Conservation (phyloP, 2,113 vertebrate species). For the Nothobranchius kuhntae region DNA sequence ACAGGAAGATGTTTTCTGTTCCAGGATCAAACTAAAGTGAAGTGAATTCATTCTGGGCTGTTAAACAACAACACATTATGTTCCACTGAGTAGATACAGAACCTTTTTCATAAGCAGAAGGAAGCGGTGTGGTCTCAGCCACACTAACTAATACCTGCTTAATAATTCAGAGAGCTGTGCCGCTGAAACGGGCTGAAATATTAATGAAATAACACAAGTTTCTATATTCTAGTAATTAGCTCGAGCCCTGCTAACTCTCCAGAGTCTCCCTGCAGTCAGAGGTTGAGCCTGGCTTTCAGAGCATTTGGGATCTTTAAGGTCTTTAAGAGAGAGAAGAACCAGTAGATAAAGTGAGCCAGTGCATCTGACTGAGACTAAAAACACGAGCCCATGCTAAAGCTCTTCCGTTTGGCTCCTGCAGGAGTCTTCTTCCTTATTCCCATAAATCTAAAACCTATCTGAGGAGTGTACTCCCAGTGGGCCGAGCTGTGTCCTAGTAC, state of each 20-base stretch:
- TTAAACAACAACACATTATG: too few relatives aligned
- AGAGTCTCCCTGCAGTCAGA: slow-evolving; percentile 13
- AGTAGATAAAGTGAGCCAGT: background rate
- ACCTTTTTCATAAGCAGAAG: too few relatives aligned
- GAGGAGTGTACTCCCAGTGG: too few relatives aligned
- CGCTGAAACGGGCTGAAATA: slow-evolving; percentile 64
- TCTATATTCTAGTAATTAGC: slow-evolving; percentile 63
- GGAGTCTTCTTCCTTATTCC: too few relatives aligned
- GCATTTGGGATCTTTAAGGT: slow-evolving; percentile 16
- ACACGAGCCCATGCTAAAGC: too few relatives aligned
- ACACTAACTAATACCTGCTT: slow-evolving; percentile 42
- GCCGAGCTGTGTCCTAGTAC: too few relatives aligned
- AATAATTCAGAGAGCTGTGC: slow-evolving; percentile 66
- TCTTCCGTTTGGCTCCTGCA: background rate
- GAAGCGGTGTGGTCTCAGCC: too few relatives aligned
- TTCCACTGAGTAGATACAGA: too few relatives aligned
- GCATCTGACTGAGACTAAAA: background rate
- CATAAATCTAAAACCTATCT: too few relatives aligned
- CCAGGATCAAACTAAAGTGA: too few relatives aligned
- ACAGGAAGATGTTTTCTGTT: too few relatives aligned
- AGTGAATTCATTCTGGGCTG: too few relatives aligned
- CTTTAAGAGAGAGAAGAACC: background rate
- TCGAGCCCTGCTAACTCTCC: slow-evolving; percentile 34
- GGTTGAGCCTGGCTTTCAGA: slow-evolving; percentile 2
- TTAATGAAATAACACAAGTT: slow-evolving; percentile 65